phyloP scores from a whole-genome alignment of 2,797 vertebrate species.

The Amazona ochrocephala region DNA sequence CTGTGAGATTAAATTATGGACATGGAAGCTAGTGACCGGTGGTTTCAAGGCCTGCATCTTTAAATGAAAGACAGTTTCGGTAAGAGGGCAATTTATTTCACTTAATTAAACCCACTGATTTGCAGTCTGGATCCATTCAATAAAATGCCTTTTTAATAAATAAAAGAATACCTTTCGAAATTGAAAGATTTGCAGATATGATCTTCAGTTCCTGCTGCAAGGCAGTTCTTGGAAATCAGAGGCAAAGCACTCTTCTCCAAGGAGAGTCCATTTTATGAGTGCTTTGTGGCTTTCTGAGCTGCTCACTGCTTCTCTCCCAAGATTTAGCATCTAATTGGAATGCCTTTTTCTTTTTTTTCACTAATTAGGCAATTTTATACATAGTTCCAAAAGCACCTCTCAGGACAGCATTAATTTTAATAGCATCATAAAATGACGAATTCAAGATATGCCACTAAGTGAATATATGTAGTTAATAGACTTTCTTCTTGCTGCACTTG shows the following conservation, averaged over 20 bases:
- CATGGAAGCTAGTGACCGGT: not conserved
- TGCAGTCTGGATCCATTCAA: not conserved
- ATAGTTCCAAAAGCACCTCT: constrained; percentile 21
- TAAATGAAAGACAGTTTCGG: not conserved
- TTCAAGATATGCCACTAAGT: not conserved
- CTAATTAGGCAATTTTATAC: constrained; percentile 28
- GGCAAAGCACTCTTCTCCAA: not conserved
- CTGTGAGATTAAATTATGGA: not conserved
- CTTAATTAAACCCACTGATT: constrained; percentile 28
- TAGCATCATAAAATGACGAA: constrained; percentile 35
- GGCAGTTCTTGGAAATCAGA: constrained; percentile 1
- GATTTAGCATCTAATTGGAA: not conserved
- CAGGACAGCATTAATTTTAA: constrained; percentile 46
- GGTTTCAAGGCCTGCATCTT: not conserved
- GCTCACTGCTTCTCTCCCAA: not conserved
- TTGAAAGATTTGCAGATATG: not conserved
- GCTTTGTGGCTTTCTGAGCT: not conserved
- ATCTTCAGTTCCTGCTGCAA: constrained; percentile 20
- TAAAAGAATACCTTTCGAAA: constrained; percentile 38
- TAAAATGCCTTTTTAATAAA: constrained; percentile 38
- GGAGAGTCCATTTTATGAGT: not conserved
- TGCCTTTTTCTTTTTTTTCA: not conserved
- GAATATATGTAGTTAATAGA: not conserved
- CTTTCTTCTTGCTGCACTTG: constrained; percentile 5
- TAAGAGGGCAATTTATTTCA: constrained; percentile 25